Evolutionary conservation across 2,113 vertebrate genomes (phyloP).

Genomic region (Apodemus sylvaticus): DNA sequence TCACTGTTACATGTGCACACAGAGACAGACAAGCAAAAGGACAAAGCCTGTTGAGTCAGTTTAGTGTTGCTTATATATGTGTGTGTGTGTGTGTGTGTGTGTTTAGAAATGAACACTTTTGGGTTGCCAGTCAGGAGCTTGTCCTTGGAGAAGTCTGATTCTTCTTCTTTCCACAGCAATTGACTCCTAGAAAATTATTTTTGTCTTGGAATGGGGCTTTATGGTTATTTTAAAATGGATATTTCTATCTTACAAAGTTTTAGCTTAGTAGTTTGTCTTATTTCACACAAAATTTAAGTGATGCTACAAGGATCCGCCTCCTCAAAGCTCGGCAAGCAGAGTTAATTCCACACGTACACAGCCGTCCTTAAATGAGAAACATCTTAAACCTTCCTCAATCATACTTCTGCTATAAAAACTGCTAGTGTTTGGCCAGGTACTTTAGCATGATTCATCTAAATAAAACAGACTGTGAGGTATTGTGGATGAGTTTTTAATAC

Average conservation of each 20-base stretch:
- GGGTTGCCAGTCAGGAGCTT: not conserved
- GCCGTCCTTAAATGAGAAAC: not conserved
- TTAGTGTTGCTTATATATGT: not conserved
- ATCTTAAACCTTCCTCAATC: not conserved
- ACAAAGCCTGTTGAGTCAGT: not conserved
- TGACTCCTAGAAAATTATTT: not conserved
- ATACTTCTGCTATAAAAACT: not conserved
- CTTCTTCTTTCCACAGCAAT: not conserved
- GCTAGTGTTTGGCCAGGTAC: not conserved
- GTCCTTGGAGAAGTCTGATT: not conserved
- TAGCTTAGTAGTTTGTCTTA: not conserved
- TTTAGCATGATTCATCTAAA: not conserved
- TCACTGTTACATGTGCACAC: not conserved
- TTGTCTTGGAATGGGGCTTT: not conserved
- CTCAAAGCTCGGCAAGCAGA: not conserved
- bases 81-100: not conserved
- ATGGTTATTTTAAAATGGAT: not conserved
- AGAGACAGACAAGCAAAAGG: too few species aligned
- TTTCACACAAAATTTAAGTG: not conserved
- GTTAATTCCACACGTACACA: not conserved
- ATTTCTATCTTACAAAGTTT: slow-evolving; percentile 2
- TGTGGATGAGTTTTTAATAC: not conserved
- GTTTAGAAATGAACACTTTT: not conserved
- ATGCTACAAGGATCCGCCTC: not conserved
- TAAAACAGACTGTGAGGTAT: not conserved